These are phyloP conservation scores for Syncerus caffer DNA, from an alignment of 2,797 vertebrate species.

Conservation along the genomic window DNA sequence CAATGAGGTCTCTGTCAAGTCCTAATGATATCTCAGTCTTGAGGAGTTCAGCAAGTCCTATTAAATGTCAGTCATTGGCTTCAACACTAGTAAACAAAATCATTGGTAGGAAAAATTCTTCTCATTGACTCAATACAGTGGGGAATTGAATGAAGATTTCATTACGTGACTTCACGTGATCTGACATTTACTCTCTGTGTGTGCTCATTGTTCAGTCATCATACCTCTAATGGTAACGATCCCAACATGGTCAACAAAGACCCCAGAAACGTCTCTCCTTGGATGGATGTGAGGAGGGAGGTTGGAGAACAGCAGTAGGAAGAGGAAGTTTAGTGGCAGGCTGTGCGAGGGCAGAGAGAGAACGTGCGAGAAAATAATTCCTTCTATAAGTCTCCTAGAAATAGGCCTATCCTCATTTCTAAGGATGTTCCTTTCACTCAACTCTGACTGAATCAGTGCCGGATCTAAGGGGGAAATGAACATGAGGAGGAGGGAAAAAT, in stretches of 20 bases:
- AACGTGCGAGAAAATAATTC: neutral
- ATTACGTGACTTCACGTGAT: slow-evolving; percentile 51
- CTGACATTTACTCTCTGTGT: slow-evolving; percentile 50
- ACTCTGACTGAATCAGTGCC: neutral
- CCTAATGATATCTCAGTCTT: neutral
- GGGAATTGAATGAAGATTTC: slow-evolving; percentile 30
- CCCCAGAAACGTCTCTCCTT: neutral
- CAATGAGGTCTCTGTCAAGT: neutral
- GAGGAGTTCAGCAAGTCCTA: neutral
- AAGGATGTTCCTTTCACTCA: neutral
- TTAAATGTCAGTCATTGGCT: neutral
- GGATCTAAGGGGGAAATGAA: neutral
- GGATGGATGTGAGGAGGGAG: neutral
- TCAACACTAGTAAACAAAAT: slow-evolving; percentile 39
- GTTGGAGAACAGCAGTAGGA: neutral
- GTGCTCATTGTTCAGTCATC: neutral
- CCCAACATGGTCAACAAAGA: neutral
- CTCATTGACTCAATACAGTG: neutral
- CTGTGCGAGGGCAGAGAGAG: neutral
- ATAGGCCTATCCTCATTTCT: neutral
- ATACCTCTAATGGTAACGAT: neutral
- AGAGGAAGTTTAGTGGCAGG: neutral
- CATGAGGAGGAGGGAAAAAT: neutral
- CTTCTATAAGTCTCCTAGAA: neutral
- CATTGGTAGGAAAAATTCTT: neutral